Conservation (phyloP, 2,113 vertebrate genomes). For the Gallinago paraguaiae region DNA sequence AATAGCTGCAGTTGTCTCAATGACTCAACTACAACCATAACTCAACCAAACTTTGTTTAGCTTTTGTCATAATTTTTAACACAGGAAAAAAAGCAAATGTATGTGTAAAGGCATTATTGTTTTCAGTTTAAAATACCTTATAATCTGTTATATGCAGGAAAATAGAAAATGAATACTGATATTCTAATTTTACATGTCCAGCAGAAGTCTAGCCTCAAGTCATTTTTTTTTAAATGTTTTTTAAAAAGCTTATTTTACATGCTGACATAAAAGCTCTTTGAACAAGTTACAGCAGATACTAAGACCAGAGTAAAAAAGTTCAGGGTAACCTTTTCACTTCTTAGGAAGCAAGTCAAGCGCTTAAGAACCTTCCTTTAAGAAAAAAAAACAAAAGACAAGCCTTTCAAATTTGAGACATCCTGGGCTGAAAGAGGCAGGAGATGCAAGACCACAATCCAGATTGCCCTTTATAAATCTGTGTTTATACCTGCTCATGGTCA, state of each 20-base stretch:
- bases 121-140: not conserved
- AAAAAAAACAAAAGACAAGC: not conserved
- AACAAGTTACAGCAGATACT: not conserved
- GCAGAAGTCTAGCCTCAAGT: not conserved
- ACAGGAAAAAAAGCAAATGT: not conserved
- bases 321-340: not conserved
- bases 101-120: not conserved
- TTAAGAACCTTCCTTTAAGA: not conserved
- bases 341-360: not conserved
- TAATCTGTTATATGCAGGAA: not conserved
- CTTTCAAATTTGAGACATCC: not conserved
- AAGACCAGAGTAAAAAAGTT: not conserved
- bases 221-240: not conserved
- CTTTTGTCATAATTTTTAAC: not conserved
- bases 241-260: not conserved
- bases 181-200: not conserved
- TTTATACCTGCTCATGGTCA: fast-evolving
- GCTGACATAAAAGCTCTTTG: not conserved
- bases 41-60: not conserved
- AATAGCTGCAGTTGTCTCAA: not conserved
- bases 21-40: not conserved
- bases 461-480: not conserved
- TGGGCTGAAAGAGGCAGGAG: not conserved
- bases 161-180: not conserved
- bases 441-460: not conserved